Percentiles rank a stretch among this genome's conserved stretches.
These are phyloP conservation scores for Baryphthengus martii DNA, from an alignment of 2,113 vertebrate genomes.

Conservation along the genomic window DNA sequence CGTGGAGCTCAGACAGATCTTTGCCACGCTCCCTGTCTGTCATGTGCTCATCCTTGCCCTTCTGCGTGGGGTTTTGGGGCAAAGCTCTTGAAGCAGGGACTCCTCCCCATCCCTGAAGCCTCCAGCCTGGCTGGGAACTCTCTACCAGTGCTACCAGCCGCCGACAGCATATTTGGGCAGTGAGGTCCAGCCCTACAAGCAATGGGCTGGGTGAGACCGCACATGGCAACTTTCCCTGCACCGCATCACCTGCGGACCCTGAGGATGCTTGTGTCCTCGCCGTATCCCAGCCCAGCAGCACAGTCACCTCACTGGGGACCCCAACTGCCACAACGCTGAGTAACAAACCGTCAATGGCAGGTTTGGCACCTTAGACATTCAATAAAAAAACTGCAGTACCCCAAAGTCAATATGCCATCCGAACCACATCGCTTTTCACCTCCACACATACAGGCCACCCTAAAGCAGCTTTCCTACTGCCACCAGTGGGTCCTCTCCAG, in stretches of 20 bases:
- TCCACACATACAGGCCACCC: fast-evolving
- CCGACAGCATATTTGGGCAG: background rate
- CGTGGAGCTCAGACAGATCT: background rate
- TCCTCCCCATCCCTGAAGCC: background rate
- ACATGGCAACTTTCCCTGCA: background rate
- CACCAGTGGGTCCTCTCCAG: fast-evolving
- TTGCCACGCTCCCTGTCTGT: background rate
- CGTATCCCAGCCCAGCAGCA: background rate
- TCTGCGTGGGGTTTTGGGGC: background rate
- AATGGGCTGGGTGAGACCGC: background rate
- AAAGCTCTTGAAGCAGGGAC: background rate
- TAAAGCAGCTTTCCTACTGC: no score
- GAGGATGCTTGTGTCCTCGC: background rate
- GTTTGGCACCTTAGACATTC: background rate
- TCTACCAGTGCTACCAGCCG: background rate
- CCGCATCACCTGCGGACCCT: background rate
- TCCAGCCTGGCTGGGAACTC: background rate
- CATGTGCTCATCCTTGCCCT: background rate
- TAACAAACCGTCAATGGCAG: background rate
- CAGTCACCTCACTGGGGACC: background rate
- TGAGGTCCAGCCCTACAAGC: background rate
- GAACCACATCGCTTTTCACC: background rate
- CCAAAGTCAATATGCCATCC: no score
- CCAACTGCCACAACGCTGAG: fast-evolving
- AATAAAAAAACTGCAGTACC: background rate